These are phyloP conservation scores for Phalloptychus januarius DNA, from an alignment of 2,797 vertebrate species.

Conservation along the genomic window DNA sequence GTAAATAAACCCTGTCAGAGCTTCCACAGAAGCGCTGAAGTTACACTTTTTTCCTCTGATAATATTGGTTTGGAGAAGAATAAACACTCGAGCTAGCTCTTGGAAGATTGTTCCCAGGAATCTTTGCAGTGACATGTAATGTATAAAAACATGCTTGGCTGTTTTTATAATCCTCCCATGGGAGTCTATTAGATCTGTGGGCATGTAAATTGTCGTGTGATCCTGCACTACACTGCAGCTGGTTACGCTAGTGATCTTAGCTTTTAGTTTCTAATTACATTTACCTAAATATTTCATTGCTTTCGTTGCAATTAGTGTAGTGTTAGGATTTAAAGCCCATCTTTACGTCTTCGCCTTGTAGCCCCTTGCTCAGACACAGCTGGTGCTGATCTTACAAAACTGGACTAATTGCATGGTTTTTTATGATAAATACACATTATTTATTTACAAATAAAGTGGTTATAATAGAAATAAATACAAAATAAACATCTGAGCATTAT, in stretches of 20 bases:
- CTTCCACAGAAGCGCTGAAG: conserved; percentile 26
- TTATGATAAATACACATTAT: conserved; percentile 99
- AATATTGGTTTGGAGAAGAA: conserved; percentile 48
- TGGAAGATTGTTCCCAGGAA: conserved; percentile 63
- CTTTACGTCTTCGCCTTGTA: conserved; percentile 3
- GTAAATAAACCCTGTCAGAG: conserved; percentile 56
- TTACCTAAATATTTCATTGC: conserved; percentile 49
- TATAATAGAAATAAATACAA: conserved; percentile 99
- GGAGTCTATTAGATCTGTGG: conserved; percentile 65
- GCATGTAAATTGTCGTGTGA: conserved; percentile 68
- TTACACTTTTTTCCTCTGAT: conserved; percentile 22
- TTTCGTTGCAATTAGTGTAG: conserved; percentile 64
- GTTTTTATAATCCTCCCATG: conserved; percentile 72
- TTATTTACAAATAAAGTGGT: conserved; percentile 99
- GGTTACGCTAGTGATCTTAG: conserved; percentile 62
- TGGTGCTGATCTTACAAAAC: conserved; percentile 78
- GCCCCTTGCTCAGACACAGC: background rate
- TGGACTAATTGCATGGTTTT: conserved; percentile 82
- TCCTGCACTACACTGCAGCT: conserved; percentile 50
- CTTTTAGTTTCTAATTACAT: conserved; percentile 70
- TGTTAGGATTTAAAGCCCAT: conserved; percentile 38
- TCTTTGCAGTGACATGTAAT: conserved; percentile 65
- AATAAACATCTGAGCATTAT: conserved; percentile 99
- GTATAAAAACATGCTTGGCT: conserved; percentile 70
- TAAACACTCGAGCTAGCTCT: conserved; percentile 47